These are phyloP conservation scores for Hydrophis major DNA, from an alignment of 2,797 vertebrate genomes.

Conservation along the genomic window DNA sequence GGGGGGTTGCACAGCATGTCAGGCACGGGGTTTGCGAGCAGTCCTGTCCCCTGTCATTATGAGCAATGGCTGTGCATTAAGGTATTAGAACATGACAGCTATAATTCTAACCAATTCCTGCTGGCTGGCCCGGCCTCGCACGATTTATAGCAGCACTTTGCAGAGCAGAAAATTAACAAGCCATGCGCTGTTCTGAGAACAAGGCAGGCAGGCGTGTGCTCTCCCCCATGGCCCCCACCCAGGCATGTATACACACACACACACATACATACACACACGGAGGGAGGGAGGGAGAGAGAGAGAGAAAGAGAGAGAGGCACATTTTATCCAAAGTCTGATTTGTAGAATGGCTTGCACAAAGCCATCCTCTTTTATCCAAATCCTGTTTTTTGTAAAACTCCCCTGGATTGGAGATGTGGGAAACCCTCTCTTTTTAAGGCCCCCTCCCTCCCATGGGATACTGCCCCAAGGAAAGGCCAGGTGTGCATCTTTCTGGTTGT, in stretches of 20 bases:
- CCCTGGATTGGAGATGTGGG: too few species aligned
- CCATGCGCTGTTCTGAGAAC: constrained; percentile 4
- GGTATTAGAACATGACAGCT: constrained; percentile 67
- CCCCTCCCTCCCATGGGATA: neutral
- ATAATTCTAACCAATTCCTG: constrained; percentile 51
- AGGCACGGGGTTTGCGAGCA: neutral
- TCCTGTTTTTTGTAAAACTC: neutral
- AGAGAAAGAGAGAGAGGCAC: neutral
- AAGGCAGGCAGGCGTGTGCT: neutral
- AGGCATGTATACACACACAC: neutral
- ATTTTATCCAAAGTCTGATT: neutral
- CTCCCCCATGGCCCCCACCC: too few species aligned
- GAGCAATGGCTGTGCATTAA: constrained; percentile 73
- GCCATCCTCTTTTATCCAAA: neutral
- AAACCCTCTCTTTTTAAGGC: neutral
- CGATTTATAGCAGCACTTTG: constrained; percentile 57
- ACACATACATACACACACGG: neutral
- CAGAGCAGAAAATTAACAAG: constrained; percentile 46
- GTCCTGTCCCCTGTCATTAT: constrained; percentile 45
- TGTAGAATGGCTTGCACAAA: neutral
- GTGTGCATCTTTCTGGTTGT: neutral
- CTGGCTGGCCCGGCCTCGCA: constrained; percentile 29
- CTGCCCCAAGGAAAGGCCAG: neutral
- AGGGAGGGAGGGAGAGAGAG: too few species aligned
- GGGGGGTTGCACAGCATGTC: neutral